A percentile compares a stretch with the other conserved stretches of the same genome.
phyloP scores from a whole-genome alignment of 1,140 invertebrate species.

The Cyphomyrmex costatus region DNA sequence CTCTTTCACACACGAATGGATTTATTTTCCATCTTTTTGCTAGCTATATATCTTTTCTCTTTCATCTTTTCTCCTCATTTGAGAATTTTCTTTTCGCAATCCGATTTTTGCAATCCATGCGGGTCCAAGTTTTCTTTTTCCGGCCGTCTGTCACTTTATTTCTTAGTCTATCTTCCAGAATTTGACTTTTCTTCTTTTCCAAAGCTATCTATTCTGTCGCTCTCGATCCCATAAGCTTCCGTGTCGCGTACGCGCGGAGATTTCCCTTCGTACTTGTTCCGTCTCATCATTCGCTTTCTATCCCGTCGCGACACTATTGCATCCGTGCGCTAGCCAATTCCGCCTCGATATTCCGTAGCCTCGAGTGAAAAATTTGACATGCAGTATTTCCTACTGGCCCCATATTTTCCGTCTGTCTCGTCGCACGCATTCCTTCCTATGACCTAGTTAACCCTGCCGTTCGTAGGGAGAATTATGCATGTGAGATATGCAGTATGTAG shows the following conservation, averaged over 20 bases:
- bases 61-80: background rate
- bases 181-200: slow-evolving; percentile 51
- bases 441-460: slow-evolving; percentile 43
- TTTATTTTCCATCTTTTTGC: background rate
- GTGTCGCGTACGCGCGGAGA: slow-evolving; percentile 9
- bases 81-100: slow-evolving; percentile 34
- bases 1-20: background rate
- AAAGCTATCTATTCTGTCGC: slow-evolving; percentile 34
- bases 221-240: slow-evolving; percentile 48
- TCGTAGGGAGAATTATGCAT: slow-evolving; percentile 53
- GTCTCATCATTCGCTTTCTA: slow-evolving; percentile 49
- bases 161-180: slow-evolving; percentile 44
- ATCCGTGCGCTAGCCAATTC: slow-evolving; percentile 40
- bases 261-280: slow-evolving; percentile 40
- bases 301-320: slow-evolving; percentile 32
- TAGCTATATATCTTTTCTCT: background rate
- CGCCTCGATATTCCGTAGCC: slow-evolving; percentile 28
- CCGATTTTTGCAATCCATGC: slow-evolving; percentile 34
- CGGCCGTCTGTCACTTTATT: slow-evolving; percentile 33
- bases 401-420: slow-evolving; percentile 40
- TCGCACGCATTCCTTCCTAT: slow-evolving; percentile 46
- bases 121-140: slow-evolving; percentile 9
- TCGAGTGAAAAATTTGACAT: slow-evolving; percentile 48
- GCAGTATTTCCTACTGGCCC: slow-evolving; percentile 36
- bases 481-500: slow-evolving; percentile 36